phyloP scores from a whole-genome alignment of 2,797 vertebrate species.

The Neosalanx taihuensis region DNA sequence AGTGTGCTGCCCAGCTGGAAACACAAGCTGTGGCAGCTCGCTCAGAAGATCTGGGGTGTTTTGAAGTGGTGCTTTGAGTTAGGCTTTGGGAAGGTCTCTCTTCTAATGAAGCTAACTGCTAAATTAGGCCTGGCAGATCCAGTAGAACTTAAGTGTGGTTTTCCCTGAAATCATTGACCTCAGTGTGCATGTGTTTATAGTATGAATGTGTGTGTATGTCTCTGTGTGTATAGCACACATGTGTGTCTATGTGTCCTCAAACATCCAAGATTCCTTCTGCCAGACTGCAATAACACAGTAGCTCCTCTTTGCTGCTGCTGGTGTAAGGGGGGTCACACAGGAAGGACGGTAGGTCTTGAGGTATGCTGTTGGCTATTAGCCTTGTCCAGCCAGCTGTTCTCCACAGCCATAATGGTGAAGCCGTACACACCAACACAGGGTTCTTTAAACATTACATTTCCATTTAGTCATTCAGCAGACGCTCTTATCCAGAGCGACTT shows the following conservation, averaged over 20 bases:
- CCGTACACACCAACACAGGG: slow-evolving; percentile 6
- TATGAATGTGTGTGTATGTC: slow-evolving; percentile 43
- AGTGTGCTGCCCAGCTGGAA: slow-evolving; percentile 48
- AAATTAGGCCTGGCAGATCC: slow-evolving; percentile 72
- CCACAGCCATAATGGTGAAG: slow-evolving; percentile 20
- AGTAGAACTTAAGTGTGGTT: slow-evolving; percentile 66
- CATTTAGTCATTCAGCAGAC: no score
- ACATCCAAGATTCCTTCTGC: slow-evolving; percentile 37
- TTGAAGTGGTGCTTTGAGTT: slow-evolving; percentile 69
- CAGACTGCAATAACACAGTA: slow-evolving; percentile 59
- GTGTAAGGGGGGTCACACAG: slow-evolving; percentile 36
- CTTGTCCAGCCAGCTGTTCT: slow-evolving; percentile 41
- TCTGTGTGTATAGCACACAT: slow-evolving; percentile 35
- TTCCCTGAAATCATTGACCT: slow-evolving; percentile 62
- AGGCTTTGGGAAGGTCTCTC: slow-evolving; percentile 61
- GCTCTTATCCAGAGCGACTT: no score
- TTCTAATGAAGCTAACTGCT: slow-evolving; percentile 60
- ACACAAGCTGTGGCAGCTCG: slow-evolving; percentile 59
- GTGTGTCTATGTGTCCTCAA: slow-evolving; percentile 54
- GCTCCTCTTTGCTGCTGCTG: slow-evolving; percentile 51
- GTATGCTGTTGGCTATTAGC: neutral
- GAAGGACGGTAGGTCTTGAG: slow-evolving; percentile 27
- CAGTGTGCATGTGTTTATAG: neutral
- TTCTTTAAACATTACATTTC: slow-evolving; percentile 1
- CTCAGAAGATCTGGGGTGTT: slow-evolving; percentile 51